Base-by-base conservation (phyloP, 2,888 invertebrate species). In the Syrphus vitripennis region DNA sequence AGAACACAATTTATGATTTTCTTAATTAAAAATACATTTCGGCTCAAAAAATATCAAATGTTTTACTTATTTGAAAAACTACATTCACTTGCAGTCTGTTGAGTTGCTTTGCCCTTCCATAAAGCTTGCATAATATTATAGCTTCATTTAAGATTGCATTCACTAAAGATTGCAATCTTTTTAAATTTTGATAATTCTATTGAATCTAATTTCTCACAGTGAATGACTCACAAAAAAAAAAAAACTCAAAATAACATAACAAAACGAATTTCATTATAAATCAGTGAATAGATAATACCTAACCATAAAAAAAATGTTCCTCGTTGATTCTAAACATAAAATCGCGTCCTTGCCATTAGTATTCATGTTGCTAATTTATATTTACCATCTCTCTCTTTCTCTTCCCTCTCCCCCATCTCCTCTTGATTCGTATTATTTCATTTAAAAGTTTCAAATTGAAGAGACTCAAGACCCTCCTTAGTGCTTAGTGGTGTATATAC, bases 361-460 rank as follows among this genome's bases (percentile, higher is more conserved):
- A 74, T 63, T 74, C 63, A 63, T 63, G 53, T 53, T 37, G 50
- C 40, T 50, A 61, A 69, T 50, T 69, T 48, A 26, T 61, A 40
- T 61, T 50, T 48, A n/a, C 40, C 21, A 42, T 3, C 34, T 19
- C 14, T 12, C 24, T 55, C 21, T 31, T 12, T 14, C 21, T 26
- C 34, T 24, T n/a, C 37, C 9, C n/a, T 12, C 16, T 50, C 1
- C 1, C 12, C 31, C 1, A 12, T 37, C 7, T 4, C 37, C 48
- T 21, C 16, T 10, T 57, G 10, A 24, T 61, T 37, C 40, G 2
- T 34, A 34, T 53, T 29, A 40, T 53, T 50, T 63, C 26, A 50
- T 63, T 63, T 77, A 50, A 82, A 82, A 82, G 69, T 74, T 80
- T 67, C 24, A 67, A 71, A 29, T 37, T 53, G 40, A 72, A 69